Evolutionary conservation across 2,888 invertebrate genomes (phyloP).

Genomic region (Anarsia innoxiella): DNA sequence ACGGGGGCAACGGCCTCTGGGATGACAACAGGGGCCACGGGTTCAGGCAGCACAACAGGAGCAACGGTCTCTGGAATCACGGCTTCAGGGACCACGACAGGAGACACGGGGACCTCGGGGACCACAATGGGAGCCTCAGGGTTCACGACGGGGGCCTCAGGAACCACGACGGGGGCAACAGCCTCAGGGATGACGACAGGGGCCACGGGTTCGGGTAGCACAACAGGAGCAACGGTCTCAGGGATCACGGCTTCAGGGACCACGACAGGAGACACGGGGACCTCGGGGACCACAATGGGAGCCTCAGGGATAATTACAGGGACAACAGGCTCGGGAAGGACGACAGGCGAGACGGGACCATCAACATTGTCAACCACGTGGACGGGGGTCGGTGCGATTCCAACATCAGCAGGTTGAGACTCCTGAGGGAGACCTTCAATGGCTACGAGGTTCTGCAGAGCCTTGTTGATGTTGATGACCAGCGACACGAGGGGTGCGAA

Average conservation of each 20-base stretch:
- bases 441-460: conserved; percentile 1
- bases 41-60: neutral
- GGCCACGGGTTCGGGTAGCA: too few relatives aligned
- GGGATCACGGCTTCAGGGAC: neutral
- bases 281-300: neutral
- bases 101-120: neutral
- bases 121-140: neutral
- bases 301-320: neutral
- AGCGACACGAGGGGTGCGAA: conserved; percentile 5
- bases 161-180: neutral
- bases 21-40: neutral
- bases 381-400: neutral
- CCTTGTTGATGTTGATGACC: conserved; percentile 6
- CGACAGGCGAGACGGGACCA: neutral
- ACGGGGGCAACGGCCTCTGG: neutral
- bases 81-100: neutral
- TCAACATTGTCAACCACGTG: too few relatives aligned
- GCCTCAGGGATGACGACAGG: neutral
- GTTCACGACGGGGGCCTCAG: neutral
- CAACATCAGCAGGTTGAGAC: neutral
- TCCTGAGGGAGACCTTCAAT: conserved; percentile 8
- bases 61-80: neutral
- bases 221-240: neutral
- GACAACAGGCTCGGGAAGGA: neutral
- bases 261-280: neutral